phyloP scores from a whole-genome alignment of 1,140 invertebrate species.

The Venturia canescens region DNA sequence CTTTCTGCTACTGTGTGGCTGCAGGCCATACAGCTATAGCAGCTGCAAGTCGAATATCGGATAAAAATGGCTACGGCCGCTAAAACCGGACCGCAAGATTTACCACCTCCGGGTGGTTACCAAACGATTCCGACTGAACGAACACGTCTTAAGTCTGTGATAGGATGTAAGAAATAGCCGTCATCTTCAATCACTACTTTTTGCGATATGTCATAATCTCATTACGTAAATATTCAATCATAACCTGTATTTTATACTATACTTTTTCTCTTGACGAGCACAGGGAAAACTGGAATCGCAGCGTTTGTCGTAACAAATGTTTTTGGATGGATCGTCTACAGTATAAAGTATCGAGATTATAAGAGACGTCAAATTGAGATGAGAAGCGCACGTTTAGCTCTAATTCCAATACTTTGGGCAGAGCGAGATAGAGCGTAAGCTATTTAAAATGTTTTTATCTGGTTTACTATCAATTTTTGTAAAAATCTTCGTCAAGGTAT shows the following conservation, averaged over 20 bases:
- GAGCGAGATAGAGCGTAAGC: slow-evolving; percentile 88
- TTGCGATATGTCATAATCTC: not conserved
- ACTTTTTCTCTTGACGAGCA: slow-evolving; percentile 16
- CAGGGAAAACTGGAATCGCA: slow-evolving; percentile 12
- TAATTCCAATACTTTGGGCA: slow-evolving; percentile 86
- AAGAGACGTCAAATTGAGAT: slow-evolving; percentile 83
- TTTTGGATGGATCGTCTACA: slow-evolving; percentile 69
- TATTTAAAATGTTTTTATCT: slow-evolving; percentile 7
- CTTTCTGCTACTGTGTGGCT: too few relatives aligned
- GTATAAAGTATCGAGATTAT: slow-evolving; percentile 72
- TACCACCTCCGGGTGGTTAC: slow-evolving; percentile 92
- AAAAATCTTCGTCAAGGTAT: too few relatives aligned
- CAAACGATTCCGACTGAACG: slow-evolving; percentile 84
- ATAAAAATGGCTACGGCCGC: slow-evolving; percentile 57
- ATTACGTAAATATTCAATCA: slow-evolving; percentile 39
- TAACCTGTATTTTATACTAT: not conserved
- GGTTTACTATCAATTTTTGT: not conserved
- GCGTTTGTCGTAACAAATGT: not conserved
- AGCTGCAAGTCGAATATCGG: too few relatives aligned
- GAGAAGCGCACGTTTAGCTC: slow-evolving; percentile 84
- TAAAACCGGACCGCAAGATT: slow-evolving; percentile 81
- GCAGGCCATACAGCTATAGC: too few relatives aligned
- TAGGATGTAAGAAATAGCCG: slow-evolving; percentile 79
- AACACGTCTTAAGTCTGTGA: slow-evolving; percentile 82
- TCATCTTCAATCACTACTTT: slow-evolving; percentile 17